phyloP scores from a whole-genome alignment of 64 coral and sea anemone species.

The Montipora efflorescens region DNA sequence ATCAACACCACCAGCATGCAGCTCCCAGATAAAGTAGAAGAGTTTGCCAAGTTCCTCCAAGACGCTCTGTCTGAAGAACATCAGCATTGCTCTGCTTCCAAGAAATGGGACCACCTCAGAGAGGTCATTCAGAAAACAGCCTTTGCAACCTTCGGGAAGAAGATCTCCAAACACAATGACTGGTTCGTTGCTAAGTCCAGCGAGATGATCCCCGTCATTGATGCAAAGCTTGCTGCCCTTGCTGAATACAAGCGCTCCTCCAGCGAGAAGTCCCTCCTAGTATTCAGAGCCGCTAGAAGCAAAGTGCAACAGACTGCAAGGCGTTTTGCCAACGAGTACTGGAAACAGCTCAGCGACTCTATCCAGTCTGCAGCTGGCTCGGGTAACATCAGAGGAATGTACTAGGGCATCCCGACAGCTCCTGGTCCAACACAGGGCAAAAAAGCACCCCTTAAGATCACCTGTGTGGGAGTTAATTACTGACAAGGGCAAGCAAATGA shows the following conservation, averaged over 20 bases:
- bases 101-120: background rate
- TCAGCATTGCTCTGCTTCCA: background rate
- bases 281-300: background rate
- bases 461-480: too few relatives aligned
- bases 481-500: too few relatives aligned
- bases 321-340: too few relatives aligned
- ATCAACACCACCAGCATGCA: slow-evolving; percentile 9
- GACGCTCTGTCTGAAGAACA: background rate
- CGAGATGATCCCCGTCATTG: slow-evolving; percentile 38
- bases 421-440: too few relatives aligned
- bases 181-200: slow-evolving; percentile 51
- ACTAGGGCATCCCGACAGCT: too few relatives aligned
- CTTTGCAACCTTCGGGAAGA: slow-evolving; percentile 54
- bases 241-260: slow-evolving; percentile 16
- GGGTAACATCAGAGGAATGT: too few relatives aligned
- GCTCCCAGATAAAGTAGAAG: background rate
- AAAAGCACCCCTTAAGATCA: too few relatives aligned
- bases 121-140: slow-evolving; percentile 15
- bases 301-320: too few relatives aligned
- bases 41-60: slow-evolving; percentile 19
- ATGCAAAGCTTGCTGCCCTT: background rate
- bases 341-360: too few relatives aligned
- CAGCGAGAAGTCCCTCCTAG: background rate
- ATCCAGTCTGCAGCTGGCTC: too few relatives aligned
- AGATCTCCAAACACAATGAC: background rate